These are phyloP conservation scores for Alligator sinensis DNA, from an alignment of 2,113 vertebrate species.

Conservation along the genomic window DNA sequence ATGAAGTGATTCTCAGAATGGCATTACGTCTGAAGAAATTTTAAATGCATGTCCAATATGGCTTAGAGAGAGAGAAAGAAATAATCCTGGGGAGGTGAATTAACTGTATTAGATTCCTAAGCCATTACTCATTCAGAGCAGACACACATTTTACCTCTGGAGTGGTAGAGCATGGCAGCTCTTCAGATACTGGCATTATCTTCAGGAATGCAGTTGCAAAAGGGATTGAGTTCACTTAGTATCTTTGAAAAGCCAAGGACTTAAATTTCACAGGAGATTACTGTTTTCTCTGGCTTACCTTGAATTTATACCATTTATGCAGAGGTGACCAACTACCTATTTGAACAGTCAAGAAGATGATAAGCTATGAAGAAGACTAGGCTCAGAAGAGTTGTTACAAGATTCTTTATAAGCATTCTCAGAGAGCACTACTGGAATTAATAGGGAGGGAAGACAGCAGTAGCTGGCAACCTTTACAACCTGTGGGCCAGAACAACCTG, in stretches of 20 bases:
- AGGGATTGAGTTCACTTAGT: neutral
- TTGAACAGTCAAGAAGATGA: neutral
- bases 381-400: neutral
- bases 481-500: neutral
- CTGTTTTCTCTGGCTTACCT: neutral
- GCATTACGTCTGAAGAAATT: neutral
- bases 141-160: neutral
- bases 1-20: neutral
- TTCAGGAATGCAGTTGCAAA: slow-evolving; percentile 12
- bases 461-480: too few relatives aligned
- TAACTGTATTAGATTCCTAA: slow-evolving; percentile 4
- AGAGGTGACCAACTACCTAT: neutral
- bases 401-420: neutral
- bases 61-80: neutral
- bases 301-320: neutral
- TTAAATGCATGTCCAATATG: neutral
- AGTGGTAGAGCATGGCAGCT: neutral
- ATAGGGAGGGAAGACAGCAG: neutral
- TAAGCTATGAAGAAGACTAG: neutral
- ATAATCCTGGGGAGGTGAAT: neutral
- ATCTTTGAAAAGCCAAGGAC: neutral
- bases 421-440: neutral
- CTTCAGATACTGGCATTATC: neutral
- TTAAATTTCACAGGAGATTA: slow-evolving; percentile 2
- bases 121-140: slow-evolving; percentile 13